A percentile compares a stretch with the other conserved stretches of the same genome.
Evolutionary conservation across 2,797 vertebrate genomes (phyloP).

Genomic region (Heliangelus exortis): DNA sequence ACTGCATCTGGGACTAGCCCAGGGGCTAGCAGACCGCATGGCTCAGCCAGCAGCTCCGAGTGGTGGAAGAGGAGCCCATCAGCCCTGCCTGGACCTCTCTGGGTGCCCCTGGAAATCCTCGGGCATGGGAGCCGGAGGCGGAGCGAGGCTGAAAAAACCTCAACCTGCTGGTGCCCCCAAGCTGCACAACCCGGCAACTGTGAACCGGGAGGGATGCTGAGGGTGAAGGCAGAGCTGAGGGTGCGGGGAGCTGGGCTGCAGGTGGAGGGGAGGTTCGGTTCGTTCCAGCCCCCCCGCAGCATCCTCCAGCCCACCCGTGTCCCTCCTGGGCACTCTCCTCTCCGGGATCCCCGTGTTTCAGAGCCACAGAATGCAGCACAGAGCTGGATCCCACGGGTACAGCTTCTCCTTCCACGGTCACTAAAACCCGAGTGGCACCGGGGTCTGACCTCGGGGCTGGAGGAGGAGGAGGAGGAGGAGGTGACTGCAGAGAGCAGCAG

Average conservation of each 20-base stretch:
- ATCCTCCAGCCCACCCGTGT: background rate
- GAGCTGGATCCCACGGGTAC: background rate
- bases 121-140: background rate
- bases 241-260: background rate
- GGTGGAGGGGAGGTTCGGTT: too few relatives aligned
- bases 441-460: background rate
- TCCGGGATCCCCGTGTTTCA: background rate
- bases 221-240: background rate
- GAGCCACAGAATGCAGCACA: accelerated
- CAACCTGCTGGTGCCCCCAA: slow-evolving; percentile 47
- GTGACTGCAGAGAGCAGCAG: background rate
- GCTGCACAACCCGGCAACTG: background rate
- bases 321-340: background rate
- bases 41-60: accelerated
- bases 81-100: background rate
- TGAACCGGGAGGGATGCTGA: background rate
- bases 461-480: background rate
- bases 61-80: accelerated
- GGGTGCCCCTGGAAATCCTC: background rate
- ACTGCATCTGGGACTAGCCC: background rate
- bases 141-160: background rate
- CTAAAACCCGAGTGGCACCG: background rate
- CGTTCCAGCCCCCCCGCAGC: background rate
- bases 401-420: background rate
- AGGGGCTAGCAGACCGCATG: accelerated